Evolutionary conservation across 2,888 invertebrate species (phyloP), one percentile per base, ranked within the genome.

Genomic region (Adineta ricciae): DNA sequence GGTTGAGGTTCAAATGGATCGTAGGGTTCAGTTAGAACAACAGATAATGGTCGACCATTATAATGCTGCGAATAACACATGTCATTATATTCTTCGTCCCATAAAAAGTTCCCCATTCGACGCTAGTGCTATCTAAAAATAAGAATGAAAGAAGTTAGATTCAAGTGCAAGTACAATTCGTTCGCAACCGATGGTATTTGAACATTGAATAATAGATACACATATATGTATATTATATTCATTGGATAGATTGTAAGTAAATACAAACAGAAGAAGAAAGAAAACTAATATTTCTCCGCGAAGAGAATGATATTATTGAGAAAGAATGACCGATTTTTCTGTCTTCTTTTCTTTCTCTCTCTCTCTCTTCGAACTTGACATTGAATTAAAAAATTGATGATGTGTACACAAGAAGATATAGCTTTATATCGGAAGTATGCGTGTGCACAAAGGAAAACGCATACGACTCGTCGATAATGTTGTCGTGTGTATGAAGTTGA

Each of bases 1-100:
- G 16, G 27, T 19, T 64, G 64, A n/a, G 78, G 38, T 78, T 78
- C 78, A 78, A 41, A 78, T n/a, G 78, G 78, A 41, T 78, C 78
- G 14, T 24, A 78, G 38, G 78, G 78, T 19, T 78, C 78, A 24
- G 38, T 78, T 41, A 78, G 41, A 41, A 14, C 41, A 24, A 78
- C 78, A 1, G 78, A 78, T 41, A 78, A 8, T 78, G 78, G 78
- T 41, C 78, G 78, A 41, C 78, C 78, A 24, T 64, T 64, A 64
- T 64, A 19, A 78, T n/a, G 41, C 1, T 78, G 78, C 11, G 78
- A 41, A 24, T 78, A 78, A 36, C 64, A 64, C 64, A 64, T 36
- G 19, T 32, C 32, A 78, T 78, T 41, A 19, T 27, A 64, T 2
- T 64, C 64, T 4, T 64, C 64, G 32, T 64, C 64, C 32, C 32